Evolutionary conservation across 2,888 invertebrate species (phyloP).

Genomic region (Tortricodes alternella): DNA sequence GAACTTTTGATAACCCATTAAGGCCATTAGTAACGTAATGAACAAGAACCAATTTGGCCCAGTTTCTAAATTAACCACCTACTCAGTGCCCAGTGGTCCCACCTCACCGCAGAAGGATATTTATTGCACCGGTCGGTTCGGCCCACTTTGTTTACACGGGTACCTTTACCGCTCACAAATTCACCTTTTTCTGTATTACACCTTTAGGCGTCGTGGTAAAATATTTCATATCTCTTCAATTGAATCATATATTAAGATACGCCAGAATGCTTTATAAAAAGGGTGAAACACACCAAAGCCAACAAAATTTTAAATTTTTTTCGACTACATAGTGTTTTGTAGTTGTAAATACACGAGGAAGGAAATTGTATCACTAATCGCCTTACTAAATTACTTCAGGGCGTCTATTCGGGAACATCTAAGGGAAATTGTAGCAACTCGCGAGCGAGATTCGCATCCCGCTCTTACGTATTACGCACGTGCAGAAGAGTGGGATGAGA

Average conservation of each 20-base stretch:
- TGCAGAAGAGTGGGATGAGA: too few species aligned
- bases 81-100: too few species aligned
- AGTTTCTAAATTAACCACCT: background rate
- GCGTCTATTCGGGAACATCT: too few species aligned
- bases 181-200: background rate
- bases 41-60: background rate
- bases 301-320: background rate
- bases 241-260: background rate
- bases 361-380: too few species aligned
- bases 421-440: too few species aligned
- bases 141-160: background rate
- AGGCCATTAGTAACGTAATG: background rate
- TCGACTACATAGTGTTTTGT: background rate
- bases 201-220: background rate
- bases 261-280: background rate
- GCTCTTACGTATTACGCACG: too few species aligned
- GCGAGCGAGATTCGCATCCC: too few species aligned
- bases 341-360: background rate
- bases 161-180: background rate
- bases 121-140: background rate
- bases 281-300: background rate
- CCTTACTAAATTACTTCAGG: too few species aligned
- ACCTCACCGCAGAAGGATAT: background rate
- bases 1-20: too few species aligned
- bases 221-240: background rate